A percentile compares a stretch with the other conserved stretches of the same genome.
Conservation (phyloP, 2,888 invertebrate species). For the Nezara viridula region DNA sequence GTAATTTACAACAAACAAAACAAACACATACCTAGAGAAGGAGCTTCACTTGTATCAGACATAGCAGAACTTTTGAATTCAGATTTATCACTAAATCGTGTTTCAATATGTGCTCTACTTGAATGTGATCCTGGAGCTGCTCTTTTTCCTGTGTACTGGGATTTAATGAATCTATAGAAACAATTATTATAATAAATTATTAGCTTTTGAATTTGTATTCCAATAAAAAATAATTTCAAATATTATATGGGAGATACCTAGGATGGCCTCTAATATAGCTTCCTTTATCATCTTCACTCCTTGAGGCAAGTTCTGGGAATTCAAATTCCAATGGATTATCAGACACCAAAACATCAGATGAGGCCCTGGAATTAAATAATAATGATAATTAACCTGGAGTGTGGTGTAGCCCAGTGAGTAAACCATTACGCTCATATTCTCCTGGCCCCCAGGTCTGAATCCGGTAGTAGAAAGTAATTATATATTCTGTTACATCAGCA, state of each 20-base stretch:
- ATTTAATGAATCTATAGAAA: conserved; percentile 79
- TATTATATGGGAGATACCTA: conserved; percentile 65
- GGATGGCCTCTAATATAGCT: conserved; percentile 71
- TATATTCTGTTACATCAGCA: too few species aligned
- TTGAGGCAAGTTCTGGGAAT: conserved; percentile 75
- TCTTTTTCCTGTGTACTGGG: conserved; percentile 84
- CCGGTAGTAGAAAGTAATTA: too few species aligned
- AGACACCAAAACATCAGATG: conserved; percentile 67
- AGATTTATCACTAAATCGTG: conserved; percentile 76
- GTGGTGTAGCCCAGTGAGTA: too few species aligned
- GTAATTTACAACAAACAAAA: not conserved
- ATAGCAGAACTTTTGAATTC: conserved; percentile 73
- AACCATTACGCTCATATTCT: too few species aligned
- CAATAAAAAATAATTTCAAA: not conserved
- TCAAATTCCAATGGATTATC: conserved; percentile 77
- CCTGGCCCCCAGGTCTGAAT: too few species aligned
- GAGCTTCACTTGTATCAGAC: conserved; percentile 95
- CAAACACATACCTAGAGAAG: conserved; percentile 76
- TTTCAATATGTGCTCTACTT: conserved; percentile 83
- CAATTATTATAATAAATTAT: not conserved
- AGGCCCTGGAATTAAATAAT: conserved; percentile 64
- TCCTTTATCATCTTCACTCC: conserved; percentile 72
- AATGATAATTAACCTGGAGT: conserved; percentile 9
- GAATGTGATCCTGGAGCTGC: conserved; percentile 90
- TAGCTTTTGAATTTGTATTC: not conserved